Evolutionary conservation across 2,113 vertebrate genomes (phyloP), one percentile per base, ranked within the genome.

Genomic region (Ceyx melanurus): DNA sequence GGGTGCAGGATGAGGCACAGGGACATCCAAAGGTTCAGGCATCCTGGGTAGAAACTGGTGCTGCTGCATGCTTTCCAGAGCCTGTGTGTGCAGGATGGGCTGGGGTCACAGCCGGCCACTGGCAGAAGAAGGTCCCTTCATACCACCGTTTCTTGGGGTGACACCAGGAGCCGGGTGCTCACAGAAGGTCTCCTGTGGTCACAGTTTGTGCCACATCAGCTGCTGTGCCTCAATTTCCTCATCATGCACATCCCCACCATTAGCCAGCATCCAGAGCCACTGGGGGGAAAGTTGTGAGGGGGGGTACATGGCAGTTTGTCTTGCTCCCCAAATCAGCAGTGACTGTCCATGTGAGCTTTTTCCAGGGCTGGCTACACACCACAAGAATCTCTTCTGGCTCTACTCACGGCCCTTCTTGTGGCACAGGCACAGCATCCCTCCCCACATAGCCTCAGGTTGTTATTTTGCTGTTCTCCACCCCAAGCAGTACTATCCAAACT

Each of bases 191-290:
- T 40, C 5, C 25, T 20, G 2, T 5, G 14, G 43, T 10, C 21
- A 2, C 31, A 25, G 18, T 11, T n/a, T 4, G 45, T n/a, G 33
- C 29, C 29, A 74, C 20, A 3, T 9, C 60, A 9, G 50, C 60
- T 29, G 25, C 85, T 0, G 33, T 93, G 91, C 89, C 93, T 95
- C 93, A 54, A 87, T 86, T 90, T 95, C 87, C 72, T 83, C 51
- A 4, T 3, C 20, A 0, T 2, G 0, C 11, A 18, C 0, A 0
- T 23, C 35, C 33, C 19, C 5, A 15, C 19, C 1, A 1, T 22
- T 11, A 33, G 16, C 54, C 9, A 4, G 5, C 12, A 37, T 19
- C 9, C 13, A 2, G 62, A 16, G 18, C 14, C 8, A 0, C 17
- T 31, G 28, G 18, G 3, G 2, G 12, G 23, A 9, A 0, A 1